phyloP scores from a whole-genome alignment of 1,140 invertebrate species.

The Holcopasites calliopsidis region DNA sequence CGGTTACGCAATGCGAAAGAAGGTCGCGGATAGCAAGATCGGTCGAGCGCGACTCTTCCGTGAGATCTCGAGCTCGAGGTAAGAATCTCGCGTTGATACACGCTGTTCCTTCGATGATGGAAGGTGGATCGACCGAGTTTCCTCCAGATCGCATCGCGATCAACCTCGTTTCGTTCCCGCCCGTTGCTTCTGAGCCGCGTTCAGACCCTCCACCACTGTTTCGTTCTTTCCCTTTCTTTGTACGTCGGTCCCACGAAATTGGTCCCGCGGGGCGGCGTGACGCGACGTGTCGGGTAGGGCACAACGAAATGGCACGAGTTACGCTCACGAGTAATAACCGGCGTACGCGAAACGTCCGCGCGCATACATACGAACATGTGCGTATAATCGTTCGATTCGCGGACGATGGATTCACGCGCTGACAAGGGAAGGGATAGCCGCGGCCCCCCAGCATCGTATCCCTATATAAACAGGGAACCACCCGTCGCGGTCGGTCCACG shows the following conservation, averaged over 20 bases:
- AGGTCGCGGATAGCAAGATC: constrained; percentile 26
- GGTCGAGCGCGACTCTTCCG: neutral
- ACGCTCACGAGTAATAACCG: constrained; percentile 7
- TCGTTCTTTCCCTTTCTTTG: neutral
- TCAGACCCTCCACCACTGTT: neutral
- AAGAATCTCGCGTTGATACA: too few species aligned
- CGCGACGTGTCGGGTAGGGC: too few species aligned
- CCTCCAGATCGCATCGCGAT: neutral
- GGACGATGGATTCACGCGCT: constrained; percentile 44
- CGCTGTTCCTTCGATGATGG: too few species aligned
- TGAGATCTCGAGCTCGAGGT: neutral
- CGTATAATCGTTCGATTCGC: constrained; percentile 46
- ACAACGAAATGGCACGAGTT: constrained; percentile 36
- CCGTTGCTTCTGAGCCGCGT: neutral
- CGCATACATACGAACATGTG: neutral
- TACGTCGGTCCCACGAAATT: neutral
- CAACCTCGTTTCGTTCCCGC: neutral
- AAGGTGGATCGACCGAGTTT: too few species aligned
- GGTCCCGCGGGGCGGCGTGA: neutral
- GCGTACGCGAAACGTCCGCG: constrained; percentile 4
- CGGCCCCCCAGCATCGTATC: constrained; percentile 58
- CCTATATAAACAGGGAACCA: constrained; percentile 56
- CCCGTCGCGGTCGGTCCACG: constrained; percentile 61
- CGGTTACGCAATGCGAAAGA: constrained; percentile 36
- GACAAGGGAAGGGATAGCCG: constrained; percentile 49